These are phyloP conservation scores for Sinodicranocentrus sp. DNA, from an alignment of 2,888 invertebrate genomes.

Conservation along the genomic window DNA sequence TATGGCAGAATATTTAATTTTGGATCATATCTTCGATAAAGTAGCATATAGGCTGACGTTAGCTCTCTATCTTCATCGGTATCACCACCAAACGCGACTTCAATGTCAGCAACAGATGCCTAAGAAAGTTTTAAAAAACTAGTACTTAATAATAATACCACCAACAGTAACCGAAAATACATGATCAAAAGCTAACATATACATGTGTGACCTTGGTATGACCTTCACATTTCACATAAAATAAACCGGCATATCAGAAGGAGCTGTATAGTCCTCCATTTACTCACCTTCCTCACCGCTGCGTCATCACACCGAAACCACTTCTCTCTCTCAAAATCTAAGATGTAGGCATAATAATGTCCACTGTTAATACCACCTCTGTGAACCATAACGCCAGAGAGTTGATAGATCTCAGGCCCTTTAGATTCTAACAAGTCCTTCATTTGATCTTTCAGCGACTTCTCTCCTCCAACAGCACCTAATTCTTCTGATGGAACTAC, in stretches of 20 bases:
- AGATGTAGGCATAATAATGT: conserved; percentile 95
- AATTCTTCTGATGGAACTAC: not conserved
- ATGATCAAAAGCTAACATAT: too few relatives aligned
- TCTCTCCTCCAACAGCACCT: conserved; percentile 73
- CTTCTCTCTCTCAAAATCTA: conserved; percentile 86
- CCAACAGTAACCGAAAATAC: too few relatives aligned
- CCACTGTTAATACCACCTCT: conserved; percentile 94
- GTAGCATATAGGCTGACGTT: conserved; percentile 92
- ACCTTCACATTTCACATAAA: too few relatives aligned
- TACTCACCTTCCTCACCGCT: conserved; percentile 85
- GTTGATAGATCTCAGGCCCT: conserved; percentile 89
- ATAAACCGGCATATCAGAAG: not conserved
- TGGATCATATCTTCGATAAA: conserved; percentile 89
- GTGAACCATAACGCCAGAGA: conserved; percentile 95
- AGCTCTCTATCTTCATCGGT: conserved; percentile 79
- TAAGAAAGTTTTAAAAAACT: conserved; percentile 78
- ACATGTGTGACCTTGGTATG: too few relatives aligned
- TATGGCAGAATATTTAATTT: conserved; percentile 83
- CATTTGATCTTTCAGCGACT: conserved; percentile 77
- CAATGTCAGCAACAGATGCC: conserved; percentile 89
- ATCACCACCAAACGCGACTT: conserved; percentile 89
- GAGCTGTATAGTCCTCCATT: too few relatives aligned
- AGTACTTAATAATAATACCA: too few relatives aligned
- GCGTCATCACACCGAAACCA: conserved; percentile 96
- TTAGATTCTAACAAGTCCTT: conserved; percentile 69